Conservation (phyloP, 2,113 vertebrate genomes). For the Pterophyllum scalare region DNA sequence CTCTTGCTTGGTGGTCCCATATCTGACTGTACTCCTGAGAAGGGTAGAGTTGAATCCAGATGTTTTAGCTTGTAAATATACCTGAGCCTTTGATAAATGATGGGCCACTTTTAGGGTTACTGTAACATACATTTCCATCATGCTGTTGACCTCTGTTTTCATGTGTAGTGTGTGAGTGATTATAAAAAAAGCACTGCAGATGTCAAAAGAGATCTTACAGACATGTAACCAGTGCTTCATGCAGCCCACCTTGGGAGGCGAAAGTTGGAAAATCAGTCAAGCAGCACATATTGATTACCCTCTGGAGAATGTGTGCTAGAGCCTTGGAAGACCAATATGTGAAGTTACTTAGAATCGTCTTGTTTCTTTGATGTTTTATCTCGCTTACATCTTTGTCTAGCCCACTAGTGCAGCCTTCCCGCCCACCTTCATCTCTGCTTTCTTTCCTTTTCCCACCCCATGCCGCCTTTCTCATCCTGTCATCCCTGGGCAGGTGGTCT, state of each 20-base stretch:
- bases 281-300: conserved; percentile 68
- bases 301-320: conserved; percentile 62
- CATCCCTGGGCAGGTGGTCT: conserved; percentile 70
- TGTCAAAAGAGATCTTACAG: conserved; percentile 44
- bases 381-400: conserved; percentile 67
- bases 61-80: conserved; percentile 52
- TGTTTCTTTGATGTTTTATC: conserved; percentile 74
- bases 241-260: conserved; percentile 47
- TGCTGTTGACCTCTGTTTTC: conserved; percentile 31
- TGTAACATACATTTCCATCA: conserved; percentile 28
- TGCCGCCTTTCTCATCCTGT: conserved; percentile 71
- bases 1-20: conserved; percentile 36
- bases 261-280: conserved; percentile 62
- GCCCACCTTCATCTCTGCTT: conserved; percentile 62
- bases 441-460: conserved; percentile 69
- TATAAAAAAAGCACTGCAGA: conserved; percentile 21
- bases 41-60: conserved; percentile 34
- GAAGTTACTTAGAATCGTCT: conserved; percentile 75
- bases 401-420: conserved; percentile 50
- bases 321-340: conserved; percentile 71
- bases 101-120: conserved; percentile 1
- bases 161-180: conserved; percentile 36
- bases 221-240: conserved; percentile 39
- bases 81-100: conserved; percentile 19
- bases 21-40: conserved; percentile 14